phyloP scores from a whole-genome alignment of 2,797 vertebrate genomes.

The Lithobates sylvaticus region DNA sequence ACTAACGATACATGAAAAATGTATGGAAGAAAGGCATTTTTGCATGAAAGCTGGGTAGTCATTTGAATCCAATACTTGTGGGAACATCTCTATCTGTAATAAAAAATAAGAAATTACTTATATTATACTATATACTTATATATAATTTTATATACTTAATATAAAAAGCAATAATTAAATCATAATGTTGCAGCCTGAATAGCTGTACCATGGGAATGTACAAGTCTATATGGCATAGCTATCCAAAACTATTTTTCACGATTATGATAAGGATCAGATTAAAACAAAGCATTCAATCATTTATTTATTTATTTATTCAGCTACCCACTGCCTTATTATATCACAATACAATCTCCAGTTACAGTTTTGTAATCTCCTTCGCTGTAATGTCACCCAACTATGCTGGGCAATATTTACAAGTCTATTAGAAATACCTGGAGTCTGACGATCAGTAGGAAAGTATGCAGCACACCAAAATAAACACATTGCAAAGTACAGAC shows the following conservation, averaged over 20 bases:
- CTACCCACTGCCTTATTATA: neutral
- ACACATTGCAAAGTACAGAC: neutral
- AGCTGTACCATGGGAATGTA: neutral
- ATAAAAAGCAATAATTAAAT: neutral
- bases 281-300: too few relatives aligned
- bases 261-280: too few relatives aligned
- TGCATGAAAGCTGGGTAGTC: too few relatives aligned
- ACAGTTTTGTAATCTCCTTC: neutral
- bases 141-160: too few relatives aligned
- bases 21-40: too few relatives aligned
- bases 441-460: slow-evolving; percentile 5
- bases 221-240: too few relatives aligned
- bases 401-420: neutral
- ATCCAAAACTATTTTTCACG: too few relatives aligned
- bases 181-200: neutral
- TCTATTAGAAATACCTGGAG: slow-evolving; percentile 1
- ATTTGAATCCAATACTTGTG: too few relatives aligned
- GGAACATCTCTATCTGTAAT: too few relatives aligned
- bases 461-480: slow-evolving; percentile 29
- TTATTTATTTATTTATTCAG: neutral
- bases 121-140: too few relatives aligned
- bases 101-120: too few relatives aligned
- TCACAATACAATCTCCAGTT: neutral
- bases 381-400: neutral
- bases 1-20: too few relatives aligned